Evolutionary conservation across 2,113 vertebrate species (phyloP).

Genomic region (Mobula birostris): DNA sequence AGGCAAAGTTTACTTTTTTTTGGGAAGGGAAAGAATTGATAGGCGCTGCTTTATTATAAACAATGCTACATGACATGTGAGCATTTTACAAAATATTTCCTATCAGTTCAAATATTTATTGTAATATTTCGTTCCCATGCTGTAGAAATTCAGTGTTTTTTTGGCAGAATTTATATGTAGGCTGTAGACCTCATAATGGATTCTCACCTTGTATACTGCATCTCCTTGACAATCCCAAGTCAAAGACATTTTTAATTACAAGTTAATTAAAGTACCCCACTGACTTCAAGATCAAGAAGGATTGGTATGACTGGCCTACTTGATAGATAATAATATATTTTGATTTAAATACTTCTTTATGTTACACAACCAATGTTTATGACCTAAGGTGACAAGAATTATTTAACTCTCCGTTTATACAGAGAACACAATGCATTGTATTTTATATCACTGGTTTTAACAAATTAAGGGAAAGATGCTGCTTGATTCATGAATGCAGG

Average conservation of each 20-base stretch:
- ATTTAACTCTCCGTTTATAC: neutral
- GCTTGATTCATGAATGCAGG: neutral
- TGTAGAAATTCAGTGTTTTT: neutral
- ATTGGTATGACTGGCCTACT: neutral
- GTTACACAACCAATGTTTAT: neutral
- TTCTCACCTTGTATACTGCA: neutral
- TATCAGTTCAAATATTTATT: neutral
- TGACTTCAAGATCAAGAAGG: conserved; percentile 12
- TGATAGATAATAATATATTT: neutral
- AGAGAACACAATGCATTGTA: neutral
- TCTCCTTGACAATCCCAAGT: conserved; percentile 18
- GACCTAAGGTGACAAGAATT: neutral
- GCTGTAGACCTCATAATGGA: neutral
- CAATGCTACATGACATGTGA: neutral
- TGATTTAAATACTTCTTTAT: neutral
- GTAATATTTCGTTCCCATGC: neutral
- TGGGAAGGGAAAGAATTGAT: neutral
- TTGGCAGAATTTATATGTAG: neutral
- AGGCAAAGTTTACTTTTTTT: neutral
- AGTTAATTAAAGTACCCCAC: conserved; percentile 30
- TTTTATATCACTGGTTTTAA: neutral
- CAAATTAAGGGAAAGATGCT: neutral
- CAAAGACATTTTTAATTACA: conserved; percentile 19
- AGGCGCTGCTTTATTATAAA: neutral
- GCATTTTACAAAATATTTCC: neutral